A percentile compares a stretch with the other conserved stretches of the same genome.
Conservation (phyloP, 2,113 vertebrate genomes). For the Pygoscelis adeliae region DNA sequence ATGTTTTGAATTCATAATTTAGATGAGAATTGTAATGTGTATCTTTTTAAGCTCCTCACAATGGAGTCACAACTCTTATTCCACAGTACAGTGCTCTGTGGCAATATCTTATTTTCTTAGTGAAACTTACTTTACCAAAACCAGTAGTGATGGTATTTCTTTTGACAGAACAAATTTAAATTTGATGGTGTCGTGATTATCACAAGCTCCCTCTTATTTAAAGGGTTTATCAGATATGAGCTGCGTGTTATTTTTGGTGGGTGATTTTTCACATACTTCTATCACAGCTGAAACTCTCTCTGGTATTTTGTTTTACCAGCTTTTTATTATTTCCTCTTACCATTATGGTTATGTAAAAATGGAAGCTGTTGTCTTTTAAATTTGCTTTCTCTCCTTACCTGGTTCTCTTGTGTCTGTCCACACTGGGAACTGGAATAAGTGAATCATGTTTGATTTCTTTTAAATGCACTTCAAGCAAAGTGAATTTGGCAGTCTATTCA, state of each 20-base stretch:
- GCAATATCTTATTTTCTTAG: background rate
- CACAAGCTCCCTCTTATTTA: background rate
- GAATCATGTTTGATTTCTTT: background rate
- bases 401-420: background rate
- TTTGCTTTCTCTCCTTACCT: background rate
- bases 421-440: background rate
- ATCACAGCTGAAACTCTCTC: background rate
- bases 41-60: background rate
- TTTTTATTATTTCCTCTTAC: background rate
- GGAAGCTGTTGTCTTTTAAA: background rate
- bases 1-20: background rate
- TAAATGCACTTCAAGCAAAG: background rate
- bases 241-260: background rate
- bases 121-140: background rate
- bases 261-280: background rate
- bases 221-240: background rate
- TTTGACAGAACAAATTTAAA: background rate
- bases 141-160: background rate
- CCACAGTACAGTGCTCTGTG: background rate
- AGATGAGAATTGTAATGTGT: background rate
- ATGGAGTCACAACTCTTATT: background rate
- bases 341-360: background rate
- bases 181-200: background rate
- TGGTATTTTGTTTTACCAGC: background rate
- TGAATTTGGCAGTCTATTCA: background rate